Evolutionary conservation across 2,797 vertebrate species (phyloP), one percentile per base, ranked within the genome.

Genomic region (Brachyrhaphis roseni): DNA sequence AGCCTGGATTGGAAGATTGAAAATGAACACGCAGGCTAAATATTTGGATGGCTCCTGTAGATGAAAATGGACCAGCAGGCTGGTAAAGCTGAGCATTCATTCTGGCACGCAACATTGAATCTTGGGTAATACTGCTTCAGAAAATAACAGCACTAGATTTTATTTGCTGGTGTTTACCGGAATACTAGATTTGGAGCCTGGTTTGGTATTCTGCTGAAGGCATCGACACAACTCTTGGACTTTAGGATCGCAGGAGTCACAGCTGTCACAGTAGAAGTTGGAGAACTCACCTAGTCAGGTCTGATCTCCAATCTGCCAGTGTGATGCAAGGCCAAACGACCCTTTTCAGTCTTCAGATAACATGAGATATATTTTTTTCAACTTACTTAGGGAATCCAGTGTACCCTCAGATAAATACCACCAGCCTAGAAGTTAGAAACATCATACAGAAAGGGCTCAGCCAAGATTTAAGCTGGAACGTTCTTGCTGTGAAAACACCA

Each of bases 1-100:
- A 55, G 72, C 31, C 46, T 51, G 72, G 16, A 34, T 73, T 51
- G 72, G 34, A 51, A 43, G 75, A 62, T 66, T 46, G 55, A 66
- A 13, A 49, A 31, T 49, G 45, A 77, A 36, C 43, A 31, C 10
- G 7, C 23, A 20, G 47, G 62, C 62, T 51, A 51, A 59, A 51
- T 36, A 68, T 49, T 39, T 72, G 68, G 76, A 55, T 28, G 12
- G 26, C 23, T 43, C 16, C 8, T 41, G 66, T 55, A 71, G 68
- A 59, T 45, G 11, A 47, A 68, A 68, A 45, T 41, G 47, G 31
- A 62, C 43, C 46, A 26, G 71, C 57, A 64, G 57, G n/a, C 39
- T 16, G 45, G 43, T 78, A 16, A 39, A 72, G 43, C 26, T 43
- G 26, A 55, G 10, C 39, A 71, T 72, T 39, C 13, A 73, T 43